These are phyloP conservation scores for Athripsodes cinereus DNA, from an alignment of 2,888 invertebrate species.

Conservation along the genomic window DNA sequence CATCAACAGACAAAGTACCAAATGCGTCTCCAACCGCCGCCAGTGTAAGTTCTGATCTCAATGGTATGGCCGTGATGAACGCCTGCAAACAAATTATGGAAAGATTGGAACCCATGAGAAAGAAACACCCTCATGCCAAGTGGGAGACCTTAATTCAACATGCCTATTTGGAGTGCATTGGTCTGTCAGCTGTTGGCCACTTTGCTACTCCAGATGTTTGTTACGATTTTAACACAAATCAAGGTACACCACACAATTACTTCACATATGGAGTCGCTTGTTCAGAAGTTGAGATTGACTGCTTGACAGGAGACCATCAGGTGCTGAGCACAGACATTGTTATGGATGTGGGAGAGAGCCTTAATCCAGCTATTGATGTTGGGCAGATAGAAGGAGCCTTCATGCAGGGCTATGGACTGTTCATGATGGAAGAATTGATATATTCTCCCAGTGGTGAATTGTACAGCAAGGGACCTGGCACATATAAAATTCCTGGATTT, in stretches of 20 bases:
- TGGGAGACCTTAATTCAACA: conserved; percentile 83
- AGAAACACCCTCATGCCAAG: conserved; percentile 65
- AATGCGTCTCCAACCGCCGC: conserved; percentile 89
- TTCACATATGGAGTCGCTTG: conserved; percentile 82
- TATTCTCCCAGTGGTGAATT: conserved; percentile 79
- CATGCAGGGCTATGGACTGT: conserved; percentile 90
- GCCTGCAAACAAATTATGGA: conserved; percentile 72
- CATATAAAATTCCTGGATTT: conserved; percentile 91
- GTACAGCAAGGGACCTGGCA: conserved; percentile 84
- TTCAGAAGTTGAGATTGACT: conserved; percentile 89
- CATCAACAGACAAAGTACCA: conserved; percentile 84
- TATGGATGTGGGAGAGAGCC: conserved; percentile 92
- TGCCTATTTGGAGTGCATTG: conserved; percentile 72
- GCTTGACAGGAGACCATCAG: conserved; percentile 89
- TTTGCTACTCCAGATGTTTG: conserved; percentile 71
- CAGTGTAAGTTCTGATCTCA: conserved; percentile 81
- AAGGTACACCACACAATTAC: conserved; percentile 74
- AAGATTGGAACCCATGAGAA: conserved; percentile 67
- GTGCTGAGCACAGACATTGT: conserved; percentile 87
- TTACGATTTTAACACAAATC: conserved; percentile 62
- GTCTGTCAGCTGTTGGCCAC: conserved; percentile 78
- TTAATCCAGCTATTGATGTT: conserved; percentile 95
- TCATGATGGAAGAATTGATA: conserved; percentile 83
- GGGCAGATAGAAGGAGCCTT: conserved; percentile 96
- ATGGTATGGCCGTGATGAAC: conserved; percentile 83